Conservation (phyloP, 2,797 vertebrate genomes). For the Enteromius anoplus region DNA sequence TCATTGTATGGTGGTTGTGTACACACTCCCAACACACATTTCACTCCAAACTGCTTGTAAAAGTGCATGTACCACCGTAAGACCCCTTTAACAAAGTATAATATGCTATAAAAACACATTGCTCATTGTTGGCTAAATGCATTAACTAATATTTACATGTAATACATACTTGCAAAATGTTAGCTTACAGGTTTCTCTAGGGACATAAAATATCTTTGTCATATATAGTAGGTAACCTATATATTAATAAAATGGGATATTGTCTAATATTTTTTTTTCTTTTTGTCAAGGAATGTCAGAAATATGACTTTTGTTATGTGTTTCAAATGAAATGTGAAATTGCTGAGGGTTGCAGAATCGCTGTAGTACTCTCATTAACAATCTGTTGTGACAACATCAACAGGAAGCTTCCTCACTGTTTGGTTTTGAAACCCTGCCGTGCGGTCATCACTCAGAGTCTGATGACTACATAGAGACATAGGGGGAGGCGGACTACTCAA, state of each 20-base stretch:
- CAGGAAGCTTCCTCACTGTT: not conserved
- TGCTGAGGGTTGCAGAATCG: not conserved
- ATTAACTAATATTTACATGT: not conserved
- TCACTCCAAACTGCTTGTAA: too few relatives aligned
- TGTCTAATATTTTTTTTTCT: not conserved
- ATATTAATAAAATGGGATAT: not conserved
- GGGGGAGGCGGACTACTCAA: not conserved
- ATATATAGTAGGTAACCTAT: not conserved
- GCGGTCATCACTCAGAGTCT: not conserved
- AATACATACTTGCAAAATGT: not conserved
- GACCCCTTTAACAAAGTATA: not conserved
- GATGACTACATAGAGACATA: not conserved
- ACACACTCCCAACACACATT: too few relatives aligned
- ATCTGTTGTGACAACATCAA: not conserved
- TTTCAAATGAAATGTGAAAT: constrained; percentile 3
- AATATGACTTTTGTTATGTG: too few relatives aligned
- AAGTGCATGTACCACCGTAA: too few relatives aligned
- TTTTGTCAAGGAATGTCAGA: not conserved
- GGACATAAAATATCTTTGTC: not conserved
- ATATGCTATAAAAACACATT: not conserved
- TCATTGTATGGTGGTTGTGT: too few relatives aligned
- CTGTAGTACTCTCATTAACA: not conserved
- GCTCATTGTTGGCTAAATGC: constrained; percentile 1
- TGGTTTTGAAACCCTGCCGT: not conserved
- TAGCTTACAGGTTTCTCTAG: not conserved